phyloP scores from a whole-genome alignment of 2,888 invertebrate genomes.

The Heteromurus nitidus region DNA sequence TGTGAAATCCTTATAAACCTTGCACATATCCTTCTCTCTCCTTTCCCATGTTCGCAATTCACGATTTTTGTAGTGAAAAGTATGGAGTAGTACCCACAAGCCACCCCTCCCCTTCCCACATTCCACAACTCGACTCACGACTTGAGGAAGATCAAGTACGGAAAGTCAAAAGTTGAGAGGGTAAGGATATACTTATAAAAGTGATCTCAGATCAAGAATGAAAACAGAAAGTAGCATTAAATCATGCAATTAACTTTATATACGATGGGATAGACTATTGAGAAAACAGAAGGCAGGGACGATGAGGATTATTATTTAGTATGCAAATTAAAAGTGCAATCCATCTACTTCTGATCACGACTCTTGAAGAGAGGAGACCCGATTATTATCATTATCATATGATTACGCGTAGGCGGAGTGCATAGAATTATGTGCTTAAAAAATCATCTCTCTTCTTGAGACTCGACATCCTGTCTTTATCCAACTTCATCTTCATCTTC shows the following conservation, averaged over 20 bases:
- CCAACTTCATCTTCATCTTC: too few species aligned
- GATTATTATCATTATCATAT: slow-evolving; percentile 36
- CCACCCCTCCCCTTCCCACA: too few species aligned
- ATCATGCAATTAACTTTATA: background rate
- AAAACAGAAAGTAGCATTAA: slow-evolving; percentile 19
- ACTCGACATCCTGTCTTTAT: slow-evolving; percentile 5
- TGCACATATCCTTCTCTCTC: too few species aligned
- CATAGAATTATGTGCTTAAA: too few species aligned
- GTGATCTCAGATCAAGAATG: background rate
- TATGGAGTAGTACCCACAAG: too few species aligned
- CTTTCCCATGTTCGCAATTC: too few species aligned
- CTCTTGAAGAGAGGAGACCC: slow-evolving; percentile 5
- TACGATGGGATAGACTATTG: background rate
- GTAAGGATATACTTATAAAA: background rate
- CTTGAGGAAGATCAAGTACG: slow-evolving; percentile 30
- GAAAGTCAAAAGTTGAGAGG: slow-evolving; percentile 20
- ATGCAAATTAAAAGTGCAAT: slow-evolving; percentile 44
- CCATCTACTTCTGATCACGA: slow-evolving; percentile 45
- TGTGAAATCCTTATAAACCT: too few species aligned
- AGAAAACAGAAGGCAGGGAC: slow-evolving; percentile 17
- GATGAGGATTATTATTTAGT: slow-evolving; percentile 12
- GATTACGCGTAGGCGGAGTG: slow-evolving; percentile 33
- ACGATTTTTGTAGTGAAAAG: too few species aligned
- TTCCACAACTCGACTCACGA: background rate
- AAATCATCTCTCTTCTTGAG: too few species aligned